phyloP scores from a whole-genome alignment of 92 coral and sea anemone species.

The Virgularia gustaviana region DNA sequence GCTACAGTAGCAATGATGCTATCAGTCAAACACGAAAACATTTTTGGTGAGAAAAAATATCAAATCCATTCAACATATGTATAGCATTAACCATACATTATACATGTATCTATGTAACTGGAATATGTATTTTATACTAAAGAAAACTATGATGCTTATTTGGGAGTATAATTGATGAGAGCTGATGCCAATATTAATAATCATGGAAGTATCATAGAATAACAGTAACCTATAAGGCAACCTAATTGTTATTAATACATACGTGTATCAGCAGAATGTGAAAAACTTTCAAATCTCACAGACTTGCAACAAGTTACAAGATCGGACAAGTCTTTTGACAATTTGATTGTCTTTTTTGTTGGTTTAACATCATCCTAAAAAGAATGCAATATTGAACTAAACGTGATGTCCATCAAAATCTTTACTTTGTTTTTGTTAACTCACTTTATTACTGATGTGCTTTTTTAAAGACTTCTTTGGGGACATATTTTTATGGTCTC shows the following conservation, averaged over 20 bases:
- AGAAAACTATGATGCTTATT: too few species aligned
- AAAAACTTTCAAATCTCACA: conserved; percentile 85
- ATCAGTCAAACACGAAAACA: too few species aligned
- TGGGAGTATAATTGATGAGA: too few species aligned
- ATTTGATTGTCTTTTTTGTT: conserved; percentile 76
- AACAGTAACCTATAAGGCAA: not conserved
- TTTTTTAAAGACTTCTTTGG: conserved; percentile 37
- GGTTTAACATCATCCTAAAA: conserved; percentile 68
- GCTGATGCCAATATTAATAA: too few species aligned
- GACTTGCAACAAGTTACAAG: conserved; percentile 92
- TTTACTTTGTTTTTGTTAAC: not conserved
- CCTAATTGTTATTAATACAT: conserved; percentile 31
- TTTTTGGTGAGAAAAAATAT: too few species aligned
- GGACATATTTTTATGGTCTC: conserved; percentile 68
- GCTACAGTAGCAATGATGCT: too few species aligned
- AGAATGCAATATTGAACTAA: not conserved
- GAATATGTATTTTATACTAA: too few species aligned
- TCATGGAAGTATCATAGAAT: not conserved
- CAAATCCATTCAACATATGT: too few species aligned
- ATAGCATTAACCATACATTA: too few species aligned
- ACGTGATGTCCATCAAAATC: not conserved
- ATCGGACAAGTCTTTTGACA: conserved; percentile 85
- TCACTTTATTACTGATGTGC: conserved; percentile 55
- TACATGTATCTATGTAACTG: too few species aligned
- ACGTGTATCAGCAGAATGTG: conserved; percentile 86